Evolutionary conservation across 2,888 invertebrate species (phyloP), one percentile per base, ranked within the genome.

Genomic region (Amphipoea oculea): DNA sequence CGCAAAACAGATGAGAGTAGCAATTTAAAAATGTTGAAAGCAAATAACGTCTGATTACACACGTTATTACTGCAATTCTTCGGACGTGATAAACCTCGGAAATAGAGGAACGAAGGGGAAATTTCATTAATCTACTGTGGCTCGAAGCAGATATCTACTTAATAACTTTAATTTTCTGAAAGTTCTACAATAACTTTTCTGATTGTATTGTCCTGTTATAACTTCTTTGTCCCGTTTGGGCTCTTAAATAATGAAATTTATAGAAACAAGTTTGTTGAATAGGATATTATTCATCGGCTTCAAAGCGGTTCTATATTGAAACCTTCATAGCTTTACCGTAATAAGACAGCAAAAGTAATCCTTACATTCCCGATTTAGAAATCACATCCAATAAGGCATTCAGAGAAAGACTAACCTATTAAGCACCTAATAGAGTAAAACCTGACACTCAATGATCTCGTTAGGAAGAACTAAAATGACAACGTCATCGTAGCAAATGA

Each of bases 401-500:
- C 66, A 71, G 20, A 85, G 60, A 75, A 51, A 65, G 6, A 62
- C 60, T 62, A 71, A 65, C 42, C n/a, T 60, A 81, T 74, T 71
- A 71, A 68, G 17, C 4, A n/a, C 9, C 23, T 71, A 73, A 70
- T 76, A 67, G 23, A 73, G 45, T 51, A 54, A 36, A 76, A 65
- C 36, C 63, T 29, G 42, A 71, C 48, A 65, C 63, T 48, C 66
- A 85, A 75, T 83, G 51, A 84, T 80, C 69, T 69, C 36, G 63
- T 70, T 83, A 62, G 14, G 87, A 71, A 65, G 48, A 65, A 81
- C 67, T 72, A 72, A 86, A 90, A 90, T 91, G 88, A 86, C 85
- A 86, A 73, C 87, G 90, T 91, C 91, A 91, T 89, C 84, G 83
- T 86, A 89, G 86, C 92, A 91, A 93, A 94, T 94, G 93, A 90